Evolutionary conservation across 2,113 vertebrate genomes (phyloP).

Genomic region (Periophthalmus modestus): DNA sequence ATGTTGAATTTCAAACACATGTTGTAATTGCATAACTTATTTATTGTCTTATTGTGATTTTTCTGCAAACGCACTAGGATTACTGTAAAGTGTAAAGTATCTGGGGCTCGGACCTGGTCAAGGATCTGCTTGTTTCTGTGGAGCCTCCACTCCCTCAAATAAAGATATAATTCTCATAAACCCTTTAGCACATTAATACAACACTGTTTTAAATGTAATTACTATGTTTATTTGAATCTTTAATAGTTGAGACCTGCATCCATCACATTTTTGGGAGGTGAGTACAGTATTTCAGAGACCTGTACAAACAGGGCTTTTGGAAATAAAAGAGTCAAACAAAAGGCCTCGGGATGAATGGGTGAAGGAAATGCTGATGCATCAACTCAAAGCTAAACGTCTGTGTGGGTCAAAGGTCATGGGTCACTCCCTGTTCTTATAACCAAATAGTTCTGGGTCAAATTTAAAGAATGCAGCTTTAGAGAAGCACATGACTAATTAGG

Average conservation of each 20-base stretch:
- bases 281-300: too few relatives aligned
- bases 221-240: neutral
- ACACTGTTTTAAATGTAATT: neutral
- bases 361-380: slow-evolving; percentile 37
- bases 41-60: neutral
- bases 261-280: neutral
- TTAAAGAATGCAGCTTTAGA: neutral
- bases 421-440: neutral
- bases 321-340: slow-evolving; percentile 7
- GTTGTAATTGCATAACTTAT: neutral
- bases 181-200: too few relatives aligned
- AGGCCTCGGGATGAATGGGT: neutral
- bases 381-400: slow-evolving; percentile 6
- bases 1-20: neutral
- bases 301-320: neutral
- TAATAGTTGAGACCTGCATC: neutral
- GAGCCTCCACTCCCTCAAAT: neutral
- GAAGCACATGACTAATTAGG: slow-evolving; percentile 10
- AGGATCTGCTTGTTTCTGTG: slow-evolving; percentile 67
- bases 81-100: slow-evolving; percentile 5
- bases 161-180: too few relatives aligned
- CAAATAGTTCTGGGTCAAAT: slow-evolving; percentile 10
- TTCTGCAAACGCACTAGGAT: neutral
- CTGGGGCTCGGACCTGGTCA: slow-evolving; percentile 56
- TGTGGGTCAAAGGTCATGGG: neutral